phyloP scores from a whole-genome alignment of 2,888 invertebrate species.

The Aphidius colemani region DNA sequence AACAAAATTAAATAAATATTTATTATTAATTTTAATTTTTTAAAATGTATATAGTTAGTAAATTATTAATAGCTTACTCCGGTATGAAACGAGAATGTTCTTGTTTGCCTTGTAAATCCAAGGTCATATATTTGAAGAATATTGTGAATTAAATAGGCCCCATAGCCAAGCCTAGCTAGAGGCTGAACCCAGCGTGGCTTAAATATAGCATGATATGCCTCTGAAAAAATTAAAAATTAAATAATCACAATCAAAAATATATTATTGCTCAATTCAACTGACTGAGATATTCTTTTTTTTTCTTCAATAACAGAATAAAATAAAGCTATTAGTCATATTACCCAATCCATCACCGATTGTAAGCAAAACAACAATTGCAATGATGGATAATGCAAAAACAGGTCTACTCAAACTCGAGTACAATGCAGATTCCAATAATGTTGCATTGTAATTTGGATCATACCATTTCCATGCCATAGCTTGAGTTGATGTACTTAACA shows the following conservation, averaged over 20 bases:
- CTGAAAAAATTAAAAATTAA: conserved; percentile 31
- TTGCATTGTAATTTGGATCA: conserved; percentile 41
- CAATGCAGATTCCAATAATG: conserved; percentile 40
- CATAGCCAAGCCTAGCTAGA: conserved; percentile 44
- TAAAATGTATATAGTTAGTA: conserved; percentile 1
- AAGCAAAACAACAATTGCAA: conserved; percentile 39
- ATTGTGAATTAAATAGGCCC: conserved; percentile 44
- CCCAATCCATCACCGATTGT: conserved; percentile 48
- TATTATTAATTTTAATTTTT: no score
- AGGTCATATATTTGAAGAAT: conserved; percentile 42
- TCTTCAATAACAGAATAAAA: no score
- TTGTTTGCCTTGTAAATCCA: conserved; percentile 39
- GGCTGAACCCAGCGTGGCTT: conserved; percentile 47
- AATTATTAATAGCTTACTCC: conserved; percentile 34
- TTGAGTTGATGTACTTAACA: conserved; percentile 35
- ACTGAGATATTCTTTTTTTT: background rate
- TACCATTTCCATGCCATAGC: conserved; percentile 38
- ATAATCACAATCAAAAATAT: background rate
- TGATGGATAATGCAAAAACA: conserved; percentile 40
- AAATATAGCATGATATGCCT: conserved; percentile 43
- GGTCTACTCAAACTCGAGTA: conserved; percentile 44
- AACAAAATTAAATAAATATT: conserved; percentile 16
- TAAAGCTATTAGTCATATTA: conserved; percentile 23
- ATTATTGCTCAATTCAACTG: background rate
- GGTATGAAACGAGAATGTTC: conserved; percentile 38